phyloP scores from a whole-genome alignment of 2,888 invertebrate genomes.

The Tricholauxania praeusta region DNA sequence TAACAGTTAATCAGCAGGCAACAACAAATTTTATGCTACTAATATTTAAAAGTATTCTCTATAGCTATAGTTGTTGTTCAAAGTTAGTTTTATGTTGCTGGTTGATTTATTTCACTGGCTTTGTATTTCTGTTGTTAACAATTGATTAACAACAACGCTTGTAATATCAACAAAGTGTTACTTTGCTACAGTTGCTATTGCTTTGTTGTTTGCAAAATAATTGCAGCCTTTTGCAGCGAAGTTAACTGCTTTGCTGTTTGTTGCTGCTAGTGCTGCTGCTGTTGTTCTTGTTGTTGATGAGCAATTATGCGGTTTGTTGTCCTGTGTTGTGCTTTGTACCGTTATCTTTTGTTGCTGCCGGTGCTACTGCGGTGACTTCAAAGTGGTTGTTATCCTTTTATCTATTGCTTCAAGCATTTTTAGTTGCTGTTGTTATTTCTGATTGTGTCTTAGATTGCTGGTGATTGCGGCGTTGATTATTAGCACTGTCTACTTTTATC shows the following conservation, averaged over 20 bases:
- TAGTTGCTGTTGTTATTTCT: not conserved
- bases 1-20: not conserved
- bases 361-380: not conserved
- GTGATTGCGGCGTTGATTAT: conserved; percentile 6
- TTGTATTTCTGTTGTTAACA: conserved; percentile 17
- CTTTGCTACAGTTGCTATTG: not conserved
- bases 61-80: too few relatives aligned
- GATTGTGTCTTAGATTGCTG: not conserved
- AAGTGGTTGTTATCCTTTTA: not conserved
- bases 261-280: conserved; percentile 1
- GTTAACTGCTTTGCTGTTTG: not conserved
- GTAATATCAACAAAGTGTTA: conserved; percentile 7
- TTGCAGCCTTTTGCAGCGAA: too few relatives aligned
- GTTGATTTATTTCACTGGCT: conserved; percentile 1
- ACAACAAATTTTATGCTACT: too few relatives aligned
- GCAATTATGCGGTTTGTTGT: too few relatives aligned
- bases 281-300: conserved; percentile 5
- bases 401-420: not conserved
- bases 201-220: not conserved
- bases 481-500: not conserved
- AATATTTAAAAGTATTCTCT: too few relatives aligned
- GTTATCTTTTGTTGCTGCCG: too few relatives aligned
- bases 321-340: too few relatives aligned
- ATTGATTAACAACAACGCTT: conserved; percentile 9
- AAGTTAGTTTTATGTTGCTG: not conserved